These are phyloP conservation scores for Amblyornis subalaris DNA, from an alignment of 2,113 vertebrate genomes.

Conservation along the genomic window DNA sequence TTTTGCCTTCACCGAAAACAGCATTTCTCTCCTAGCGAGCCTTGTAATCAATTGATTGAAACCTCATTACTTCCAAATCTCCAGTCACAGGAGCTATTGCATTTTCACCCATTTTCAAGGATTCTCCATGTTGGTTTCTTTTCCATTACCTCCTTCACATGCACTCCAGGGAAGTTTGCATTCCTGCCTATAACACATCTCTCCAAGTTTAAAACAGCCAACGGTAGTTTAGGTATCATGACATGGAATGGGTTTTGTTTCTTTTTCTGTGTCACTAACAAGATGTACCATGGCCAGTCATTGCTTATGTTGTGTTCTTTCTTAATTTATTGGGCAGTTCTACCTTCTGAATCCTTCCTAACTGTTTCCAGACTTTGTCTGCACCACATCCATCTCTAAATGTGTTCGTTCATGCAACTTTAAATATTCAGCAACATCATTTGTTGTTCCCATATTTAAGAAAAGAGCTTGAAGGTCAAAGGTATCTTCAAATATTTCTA, in stretches of 20 bases:
- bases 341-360: neutral
- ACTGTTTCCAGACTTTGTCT: neutral
- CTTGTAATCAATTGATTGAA: neutral
- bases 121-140: neutral
- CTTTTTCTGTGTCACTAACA: neutral
- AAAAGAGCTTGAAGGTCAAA: conserved; percentile 12
- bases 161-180: neutral
- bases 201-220: neutral
- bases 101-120: neutral
- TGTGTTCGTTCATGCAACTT: neutral
- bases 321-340: neutral
- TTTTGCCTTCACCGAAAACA: neutral
- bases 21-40: neutral
- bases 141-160: neutral
- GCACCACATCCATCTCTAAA: neutral
- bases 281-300: neutral
- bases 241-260: neutral
- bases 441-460: neutral
- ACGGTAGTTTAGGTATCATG: neutral
- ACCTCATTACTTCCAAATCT: neutral
- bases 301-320: neutral
- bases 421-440: neutral
- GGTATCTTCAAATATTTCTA: neutral
- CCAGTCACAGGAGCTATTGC: neutral
- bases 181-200: neutral